Conservation (phyloP, 2,113 vertebrate species). For the Galeopterus variegatus region DNA sequence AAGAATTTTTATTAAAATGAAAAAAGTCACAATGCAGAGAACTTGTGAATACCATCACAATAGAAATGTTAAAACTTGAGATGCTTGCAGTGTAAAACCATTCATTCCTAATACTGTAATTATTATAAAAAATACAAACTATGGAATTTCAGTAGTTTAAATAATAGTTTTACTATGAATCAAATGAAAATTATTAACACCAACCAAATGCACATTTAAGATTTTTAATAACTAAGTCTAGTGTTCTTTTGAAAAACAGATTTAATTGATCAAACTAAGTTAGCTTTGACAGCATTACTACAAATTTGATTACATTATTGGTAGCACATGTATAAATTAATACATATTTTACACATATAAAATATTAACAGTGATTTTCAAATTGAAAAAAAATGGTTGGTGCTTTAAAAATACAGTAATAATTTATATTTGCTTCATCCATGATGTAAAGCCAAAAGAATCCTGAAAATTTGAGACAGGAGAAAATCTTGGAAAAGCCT, state of each 20-base stretch:
- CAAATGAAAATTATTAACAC: background rate
- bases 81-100: background rate
- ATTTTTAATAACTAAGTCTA: background rate
- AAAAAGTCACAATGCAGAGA: slow-evolving; percentile 56
- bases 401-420: background rate
- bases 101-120: background rate
- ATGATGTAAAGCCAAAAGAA: background rate
- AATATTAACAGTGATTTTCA: slow-evolving; percentile 9
- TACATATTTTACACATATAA: background rate
- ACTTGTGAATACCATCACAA: background rate
- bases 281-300: background rate
- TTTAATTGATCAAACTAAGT: slow-evolving; percentile 1
- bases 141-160: background rate
- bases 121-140: slow-evolving; percentile 17
- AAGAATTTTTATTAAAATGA: slow-evolving; percentile 60
- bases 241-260: background rate
- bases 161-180: background rate
- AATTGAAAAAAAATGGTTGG: slow-evolving; percentile 1
- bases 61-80: slow-evolving; percentile 40
- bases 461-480: background rate
- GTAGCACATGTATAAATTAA: background rate
- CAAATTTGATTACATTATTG: background rate
- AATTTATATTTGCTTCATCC: background rate
- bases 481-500: background rate
- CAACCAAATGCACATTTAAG: background rate